These are phyloP conservation scores for Anoplophora glabripennis DNA, from an alignment of 1,140 invertebrate species.

Conservation along the genomic window DNA sequence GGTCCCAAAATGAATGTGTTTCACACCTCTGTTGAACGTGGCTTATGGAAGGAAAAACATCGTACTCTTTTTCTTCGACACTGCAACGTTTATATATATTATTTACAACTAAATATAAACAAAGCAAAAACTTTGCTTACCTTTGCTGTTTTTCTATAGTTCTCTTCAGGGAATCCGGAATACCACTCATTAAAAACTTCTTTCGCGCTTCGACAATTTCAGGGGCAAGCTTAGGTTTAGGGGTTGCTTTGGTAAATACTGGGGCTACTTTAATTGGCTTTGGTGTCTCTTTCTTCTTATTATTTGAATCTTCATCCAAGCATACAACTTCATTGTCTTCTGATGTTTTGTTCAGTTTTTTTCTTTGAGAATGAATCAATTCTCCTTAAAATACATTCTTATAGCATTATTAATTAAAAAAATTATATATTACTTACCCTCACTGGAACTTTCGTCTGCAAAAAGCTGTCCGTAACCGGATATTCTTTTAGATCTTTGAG, in stretches of 20 bases:
- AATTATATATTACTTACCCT: too few species aligned
- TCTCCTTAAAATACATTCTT: too few species aligned
- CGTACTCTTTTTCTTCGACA: conserved; percentile 44
- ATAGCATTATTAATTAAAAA: too few species aligned
- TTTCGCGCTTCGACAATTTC: conserved; percentile 55
- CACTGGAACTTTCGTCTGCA: too few species aligned
- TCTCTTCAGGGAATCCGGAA: conserved; percentile 57
- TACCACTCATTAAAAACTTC: conserved; percentile 59
- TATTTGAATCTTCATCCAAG: conserved; percentile 16
- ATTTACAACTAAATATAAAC: not conserved
- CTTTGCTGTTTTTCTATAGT: conserved; percentile 49
- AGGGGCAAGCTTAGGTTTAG: conserved; percentile 55
- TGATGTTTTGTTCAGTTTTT: conserved; percentile 6
- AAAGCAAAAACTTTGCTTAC: conserved; percentile 26
- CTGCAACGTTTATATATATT: conserved; percentile 24
- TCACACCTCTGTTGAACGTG: conserved; percentile 54
- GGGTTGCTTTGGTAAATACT: conserved; percentile 54
- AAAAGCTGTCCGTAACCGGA: too few species aligned
- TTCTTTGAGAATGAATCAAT: not conserved
- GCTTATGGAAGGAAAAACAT: conserved; percentile 53
- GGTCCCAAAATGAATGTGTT: conserved; percentile 32
- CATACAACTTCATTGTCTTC: conserved; percentile 11
- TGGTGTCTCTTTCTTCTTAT: conserved; percentile 9
- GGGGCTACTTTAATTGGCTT: conserved; percentile 54
- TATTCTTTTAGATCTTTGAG: too few species aligned